Percentiles rank a stretch among this genome's conserved stretches.
Conservation (phyloP, 2,888 invertebrate species). For the Phrixothrix hirtus region DNA sequence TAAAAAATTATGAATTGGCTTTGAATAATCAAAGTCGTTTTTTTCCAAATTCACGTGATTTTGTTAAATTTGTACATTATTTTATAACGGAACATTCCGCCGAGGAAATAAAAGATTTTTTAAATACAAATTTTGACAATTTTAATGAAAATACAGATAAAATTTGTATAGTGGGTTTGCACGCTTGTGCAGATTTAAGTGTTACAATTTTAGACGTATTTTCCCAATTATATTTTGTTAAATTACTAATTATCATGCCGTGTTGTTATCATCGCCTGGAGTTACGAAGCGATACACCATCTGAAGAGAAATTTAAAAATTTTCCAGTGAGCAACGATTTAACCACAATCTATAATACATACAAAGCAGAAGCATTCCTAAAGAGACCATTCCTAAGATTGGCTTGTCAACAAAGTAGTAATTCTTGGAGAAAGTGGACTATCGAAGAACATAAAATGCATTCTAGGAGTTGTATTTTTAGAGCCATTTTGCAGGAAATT, state of each 20-base stretch:
- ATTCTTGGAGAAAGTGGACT: conserved; percentile 59
- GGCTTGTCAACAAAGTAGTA: conserved; percentile 70
- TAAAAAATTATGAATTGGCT: conserved; percentile 61
- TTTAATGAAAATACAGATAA: conserved; percentile 31
- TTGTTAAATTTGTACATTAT: conserved; percentile 64
- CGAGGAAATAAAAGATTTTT: conserved; percentile 46
- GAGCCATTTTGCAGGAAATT: conserved; percentile 68
- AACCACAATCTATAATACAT: conserved; percentile 49
- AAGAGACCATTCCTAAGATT: conserved; percentile 70
- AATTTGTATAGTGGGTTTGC: conserved; percentile 66
- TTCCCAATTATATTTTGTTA: conserved; percentile 60
- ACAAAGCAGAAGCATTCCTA: conserved; percentile 57
- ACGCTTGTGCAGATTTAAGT: conserved; percentile 79
- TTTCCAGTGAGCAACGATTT: conserved; percentile 68
- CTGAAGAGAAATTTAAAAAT: conserved; percentile 59
- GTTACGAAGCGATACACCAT: conserved; percentile 34
- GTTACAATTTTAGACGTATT: conserved; percentile 70
- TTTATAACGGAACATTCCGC: conserved; percentile 61
- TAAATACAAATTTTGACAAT: conserved; percentile 39
- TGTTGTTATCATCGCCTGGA: conserved; percentile 80
- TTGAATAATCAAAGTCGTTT: conserved; percentile 61
- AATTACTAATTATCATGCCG: conserved; percentile 68
- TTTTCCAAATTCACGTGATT: conserved; percentile 58
- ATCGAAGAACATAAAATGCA: conserved; percentile 57
- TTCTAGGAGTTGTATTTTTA: conserved; percentile 61